Percentiles rank a stretch among this genome's conserved stretches.
Evolutionary conservation across 2,113 vertebrate genomes (phyloP).

Genomic region (Pluvianellus socialis): DNA sequence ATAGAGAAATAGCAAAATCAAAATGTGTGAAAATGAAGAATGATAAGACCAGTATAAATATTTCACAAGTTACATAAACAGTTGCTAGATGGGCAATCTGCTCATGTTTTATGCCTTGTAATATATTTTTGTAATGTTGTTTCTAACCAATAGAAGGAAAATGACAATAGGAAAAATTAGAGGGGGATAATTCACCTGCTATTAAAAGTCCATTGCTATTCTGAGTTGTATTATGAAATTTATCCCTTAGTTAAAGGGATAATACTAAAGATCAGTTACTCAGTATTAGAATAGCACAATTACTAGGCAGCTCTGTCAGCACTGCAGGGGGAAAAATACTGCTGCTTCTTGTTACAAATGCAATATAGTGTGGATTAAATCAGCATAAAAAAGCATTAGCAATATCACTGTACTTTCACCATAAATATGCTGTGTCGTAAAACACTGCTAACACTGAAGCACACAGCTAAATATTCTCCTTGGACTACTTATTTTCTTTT

Average conservation of each 20-base stretch:
- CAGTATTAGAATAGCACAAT: not conserved
- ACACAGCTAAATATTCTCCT: not conserved
- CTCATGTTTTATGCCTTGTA: not conserved
- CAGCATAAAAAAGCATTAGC: not conserved
- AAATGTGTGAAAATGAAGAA: conserved; percentile 6
- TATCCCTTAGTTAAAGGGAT: not conserved
- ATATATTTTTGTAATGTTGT: not conserved
- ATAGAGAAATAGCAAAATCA: not conserved
- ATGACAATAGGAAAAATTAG: not conserved
- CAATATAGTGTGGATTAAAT: conserved; percentile 18
- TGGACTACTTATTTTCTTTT: conserved; percentile 40
- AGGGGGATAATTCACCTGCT: not conserved
- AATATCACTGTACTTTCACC: not conserved
- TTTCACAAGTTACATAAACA: not conserved
- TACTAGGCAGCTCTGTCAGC: not conserved
- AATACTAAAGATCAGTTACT: not conserved
- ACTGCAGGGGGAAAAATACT: not conserved
- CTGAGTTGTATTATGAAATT: not conserved
- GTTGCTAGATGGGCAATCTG: not conserved
- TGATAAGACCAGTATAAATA: not conserved
- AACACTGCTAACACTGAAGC: not conserved
- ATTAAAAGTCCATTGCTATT: not conserved
- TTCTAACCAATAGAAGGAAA: not conserved
- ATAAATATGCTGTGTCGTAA: not conserved
- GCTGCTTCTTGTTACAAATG: not conserved